Evolutionary conservation across 2,888 invertebrate genomes (phyloP).

Genomic region (Leptarthrus brevirostris): DNA sequence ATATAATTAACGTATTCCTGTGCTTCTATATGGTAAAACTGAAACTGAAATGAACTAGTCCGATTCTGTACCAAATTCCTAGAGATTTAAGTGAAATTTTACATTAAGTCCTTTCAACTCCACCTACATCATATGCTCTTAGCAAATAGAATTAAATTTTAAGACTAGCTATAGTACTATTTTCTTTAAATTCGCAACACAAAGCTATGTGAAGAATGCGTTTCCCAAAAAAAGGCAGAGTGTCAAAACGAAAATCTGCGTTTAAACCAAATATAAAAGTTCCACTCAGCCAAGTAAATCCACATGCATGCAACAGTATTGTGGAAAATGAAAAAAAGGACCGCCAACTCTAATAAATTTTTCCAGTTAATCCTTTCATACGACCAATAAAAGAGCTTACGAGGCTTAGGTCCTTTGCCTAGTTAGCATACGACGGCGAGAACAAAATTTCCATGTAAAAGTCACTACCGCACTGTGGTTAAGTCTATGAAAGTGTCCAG

Average conservation of each 20-base stretch:
- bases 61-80: no score
- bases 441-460: constrained; percentile 27
- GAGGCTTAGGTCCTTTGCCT: not conserved
- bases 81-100: no score
- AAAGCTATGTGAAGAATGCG: not conserved
- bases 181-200: not conserved
- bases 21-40: no score
- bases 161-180: no score
- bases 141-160: no score
- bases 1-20: no score
- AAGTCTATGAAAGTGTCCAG: not conserved
- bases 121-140: no score
- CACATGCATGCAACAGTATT: not conserved
- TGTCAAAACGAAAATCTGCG: not conserved
- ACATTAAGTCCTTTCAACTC: no score
- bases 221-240: not conserved
- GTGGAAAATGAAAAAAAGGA: constrained; percentile 1
- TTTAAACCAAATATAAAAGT: not conserved
- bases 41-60: no score
- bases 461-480: not conserved
- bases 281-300: not conserved
- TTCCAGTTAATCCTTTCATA: constrained; percentile 39
- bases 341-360: constrained; percentile 39
- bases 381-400: constrained; percentile 43
- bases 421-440: not conserved